Evolutionary conservation across 2,797 vertebrate genomes (phyloP).

Genomic region (Siniperca scherzeri): DNA sequence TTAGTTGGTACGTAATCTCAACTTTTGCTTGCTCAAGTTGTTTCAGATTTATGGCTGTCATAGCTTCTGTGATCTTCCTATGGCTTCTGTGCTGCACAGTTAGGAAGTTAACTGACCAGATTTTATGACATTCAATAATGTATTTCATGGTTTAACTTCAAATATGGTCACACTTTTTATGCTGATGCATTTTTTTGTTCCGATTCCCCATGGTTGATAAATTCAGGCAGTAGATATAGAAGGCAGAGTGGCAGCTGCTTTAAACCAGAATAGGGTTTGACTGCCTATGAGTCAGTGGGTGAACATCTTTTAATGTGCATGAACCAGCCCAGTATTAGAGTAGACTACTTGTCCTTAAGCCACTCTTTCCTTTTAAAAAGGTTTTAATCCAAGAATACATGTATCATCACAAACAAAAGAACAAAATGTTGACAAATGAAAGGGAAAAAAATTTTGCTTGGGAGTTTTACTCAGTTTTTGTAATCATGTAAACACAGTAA

Average conservation of each 20-base stretch:
- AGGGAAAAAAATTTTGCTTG: background rate
- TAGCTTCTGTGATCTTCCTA: slow-evolving; percentile 41
- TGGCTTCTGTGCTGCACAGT: slow-evolving; percentile 50
- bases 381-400: background rate
- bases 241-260: slow-evolving; percentile 21
- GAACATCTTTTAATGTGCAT: slow-evolving; percentile 22
- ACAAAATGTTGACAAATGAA: background rate
- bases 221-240: slow-evolving; percentile 30
- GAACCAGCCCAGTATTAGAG: slow-evolving; percentile 9
- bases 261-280: slow-evolving; percentile 20
- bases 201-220: slow-evolving; percentile 30
- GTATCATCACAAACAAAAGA: background rate
- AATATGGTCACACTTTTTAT: slow-evolving; percentile 54
- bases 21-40: slow-evolving; percentile 67
- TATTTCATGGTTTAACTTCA: slow-evolving; percentile 66
- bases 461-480: background rate
- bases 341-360: background rate
- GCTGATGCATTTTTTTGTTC: slow-evolving; percentile 27
- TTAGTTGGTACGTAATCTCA: slow-evolving; percentile 54
- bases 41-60: slow-evolving; percentile 66
- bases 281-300: slow-evolving; percentile 20
- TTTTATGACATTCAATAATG: slow-evolving; percentile 63
- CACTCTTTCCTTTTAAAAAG: background rate
- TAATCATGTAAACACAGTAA: background rate
- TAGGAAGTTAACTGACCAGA: slow-evolving; percentile 64